Base-by-base conservation (phyloP, 2,113 vertebrate species). In the Eurystomus gularis region DNA sequence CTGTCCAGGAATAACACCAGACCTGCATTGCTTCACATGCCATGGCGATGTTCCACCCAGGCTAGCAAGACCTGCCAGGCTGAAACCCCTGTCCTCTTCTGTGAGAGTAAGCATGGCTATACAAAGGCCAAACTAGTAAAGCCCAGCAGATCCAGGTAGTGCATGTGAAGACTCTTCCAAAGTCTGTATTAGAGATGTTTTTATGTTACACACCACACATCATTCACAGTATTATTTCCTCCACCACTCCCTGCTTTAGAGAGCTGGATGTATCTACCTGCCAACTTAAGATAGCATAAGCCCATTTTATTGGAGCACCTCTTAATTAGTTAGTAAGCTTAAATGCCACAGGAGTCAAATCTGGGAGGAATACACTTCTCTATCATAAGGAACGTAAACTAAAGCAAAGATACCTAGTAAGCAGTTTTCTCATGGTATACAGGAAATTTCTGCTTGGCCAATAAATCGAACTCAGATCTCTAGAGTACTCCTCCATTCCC, bases 11-110 rank as follows among this genome's bases (percentile, higher is more conserved):
- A 6, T 26, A 17, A 31, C 26, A 71, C 13, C 25, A 69, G 57
- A 70, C 33, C 25, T 52, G 31, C 2, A 2, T 3, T 60, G 23
- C 28, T 79, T 16, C 14, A 37, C 0, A 0, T 24, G 44, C 16
- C n/a, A 35, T 9, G 54, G n/a, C 40, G 52, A 5, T 19, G 16
- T 35, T 60, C 40, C 13, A 0, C 35, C 17, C 51, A 8, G 6
- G 25, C 16, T 7, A 46, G 33, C 25, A 29, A 71, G 37, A 42
- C 10, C 26, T 58, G 31, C 17, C 18, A 48, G 48, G n/a, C 40
- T 42, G 21, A 77, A 92, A 57, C 18, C 26, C 33, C 29, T 48
- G 49, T 44, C 24, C 52, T 21, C 12, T 8, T 39, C 48, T 88
- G 60, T 61, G 44, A 20, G 14, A 52, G 7, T 51, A 77, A 21